Percentiles rank a stretch among this genome's conserved stretches.
These are phyloP conservation scores for Enteromius viviparus DNA, from an alignment of 2,797 vertebrate genomes.

Conservation along the genomic window DNA sequence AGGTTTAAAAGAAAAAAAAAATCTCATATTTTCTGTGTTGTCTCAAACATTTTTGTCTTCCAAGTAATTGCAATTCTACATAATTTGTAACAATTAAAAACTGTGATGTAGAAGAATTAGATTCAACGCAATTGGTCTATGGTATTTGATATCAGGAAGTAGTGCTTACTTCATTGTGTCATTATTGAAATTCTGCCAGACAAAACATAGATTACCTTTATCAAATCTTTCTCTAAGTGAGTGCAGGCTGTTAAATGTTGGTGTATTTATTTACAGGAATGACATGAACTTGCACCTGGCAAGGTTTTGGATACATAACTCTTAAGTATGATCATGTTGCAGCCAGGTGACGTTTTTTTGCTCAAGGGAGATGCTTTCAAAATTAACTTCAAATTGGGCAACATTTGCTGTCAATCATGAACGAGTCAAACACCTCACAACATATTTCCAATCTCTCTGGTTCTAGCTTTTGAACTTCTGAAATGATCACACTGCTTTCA, in stretches of 20 bases:
- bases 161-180: neutral
- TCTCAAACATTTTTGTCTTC: neutral
- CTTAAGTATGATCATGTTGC: neutral
- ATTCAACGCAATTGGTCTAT: neutral
- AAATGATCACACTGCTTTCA: neutral
- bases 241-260: neutral
- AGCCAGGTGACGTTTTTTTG: conserved; percentile 3
- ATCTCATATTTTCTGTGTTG: neutral
- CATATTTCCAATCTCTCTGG: neutral
- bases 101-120: neutral
- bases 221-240: neutral
- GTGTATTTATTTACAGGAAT: neutral
- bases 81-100: neutral
- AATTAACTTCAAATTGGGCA: neutral
- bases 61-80: neutral
- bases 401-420: conserved; percentile 2
- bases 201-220: neutral
- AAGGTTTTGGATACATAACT: neutral
- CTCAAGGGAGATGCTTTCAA: neutral
- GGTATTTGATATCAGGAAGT: neutral
- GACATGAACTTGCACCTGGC: conserved; percentile 1
- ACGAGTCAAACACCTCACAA: neutral
- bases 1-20: neutral
- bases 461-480: neutral
- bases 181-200: neutral